phyloP scores from a whole-genome alignment of 2,888 invertebrate genomes.

The Zele albiditarsus region DNA sequence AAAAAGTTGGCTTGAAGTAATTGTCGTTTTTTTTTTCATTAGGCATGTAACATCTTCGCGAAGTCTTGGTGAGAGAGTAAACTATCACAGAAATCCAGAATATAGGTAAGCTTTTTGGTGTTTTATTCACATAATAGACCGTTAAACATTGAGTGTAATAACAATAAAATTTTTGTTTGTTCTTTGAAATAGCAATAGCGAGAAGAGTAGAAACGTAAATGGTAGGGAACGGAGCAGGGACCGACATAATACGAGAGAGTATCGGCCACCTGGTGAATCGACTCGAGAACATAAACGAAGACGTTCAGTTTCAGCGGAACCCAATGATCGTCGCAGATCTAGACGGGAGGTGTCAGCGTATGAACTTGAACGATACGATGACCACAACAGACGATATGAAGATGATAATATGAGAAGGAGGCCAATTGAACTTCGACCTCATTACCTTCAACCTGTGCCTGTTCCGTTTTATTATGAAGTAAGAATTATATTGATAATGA shows the following conservation, averaged over 20 bases:
- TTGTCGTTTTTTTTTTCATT: not conserved
- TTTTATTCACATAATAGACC: not conserved
- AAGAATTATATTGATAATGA: conserved; percentile 18
- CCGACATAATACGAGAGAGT: not conserved
- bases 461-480: conserved; percentile 59
- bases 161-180: not conserved
- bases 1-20: not conserved
- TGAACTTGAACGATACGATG: conserved; percentile 50
- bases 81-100: not conserved
- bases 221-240: not conserved
- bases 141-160: no score
- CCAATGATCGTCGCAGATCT: conserved; percentile 26
- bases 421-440: conserved; percentile 39
- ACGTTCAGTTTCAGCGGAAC: conserved; percentile 14
- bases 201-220: not conserved
- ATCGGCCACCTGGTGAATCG: conserved; percentile 11
- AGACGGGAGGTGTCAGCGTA: conserved; percentile 36
- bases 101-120: conserved; percentile 1
- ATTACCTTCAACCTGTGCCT: conserved; percentile 54
- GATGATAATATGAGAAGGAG: conserved; percentile 49
- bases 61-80: not conserved
- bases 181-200: not conserved
- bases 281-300: not conserved
- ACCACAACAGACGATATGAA: conserved; percentile 47
- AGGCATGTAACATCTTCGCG: conserved; percentile 6